A percentile compares a stretch with the other conserved stretches of the same genome.
These are phyloP conservation scores for Enhydra lutris DNA, from an alignment of 2,113 vertebrate genomes.

Conservation along the genomic window DNA sequence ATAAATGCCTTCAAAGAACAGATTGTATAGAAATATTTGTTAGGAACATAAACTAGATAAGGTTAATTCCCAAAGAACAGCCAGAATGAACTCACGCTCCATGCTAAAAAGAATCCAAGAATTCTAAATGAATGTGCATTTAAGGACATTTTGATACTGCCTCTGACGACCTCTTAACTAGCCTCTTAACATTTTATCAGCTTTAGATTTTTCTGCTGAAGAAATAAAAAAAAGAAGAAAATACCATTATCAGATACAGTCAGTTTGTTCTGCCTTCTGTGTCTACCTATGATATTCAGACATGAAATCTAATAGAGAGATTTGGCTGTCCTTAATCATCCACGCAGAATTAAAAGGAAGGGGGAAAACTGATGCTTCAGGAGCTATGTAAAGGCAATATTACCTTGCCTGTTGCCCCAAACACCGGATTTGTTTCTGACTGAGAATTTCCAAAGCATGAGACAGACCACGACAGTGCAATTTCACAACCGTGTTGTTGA, in stretches of 20 bases:
- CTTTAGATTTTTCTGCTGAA: conserved; percentile 31
- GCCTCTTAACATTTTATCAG: conserved; percentile 6
- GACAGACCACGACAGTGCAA: neutral
- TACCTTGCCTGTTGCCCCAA: neutral
- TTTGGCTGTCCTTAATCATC: neutral
- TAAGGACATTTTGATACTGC: neutral
- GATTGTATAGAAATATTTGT: conserved; percentile 18
- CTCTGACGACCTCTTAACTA: neutral
- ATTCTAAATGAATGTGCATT: neutral
- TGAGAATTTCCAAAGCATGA: conserved; percentile 38
- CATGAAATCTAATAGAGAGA: neutral
- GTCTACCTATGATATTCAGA: neutral
- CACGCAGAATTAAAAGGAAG: neutral
- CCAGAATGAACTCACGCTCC: neutral
- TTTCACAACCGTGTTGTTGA: neutral
- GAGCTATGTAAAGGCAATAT: neutral
- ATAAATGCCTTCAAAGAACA: conserved; percentile 12
- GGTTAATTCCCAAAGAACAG: neutral
- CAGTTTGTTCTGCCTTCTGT: neutral
- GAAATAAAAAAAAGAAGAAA: conserved; percentile 25
- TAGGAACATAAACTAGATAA: neutral
- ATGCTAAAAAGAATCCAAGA: neutral
- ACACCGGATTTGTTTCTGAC: neutral
- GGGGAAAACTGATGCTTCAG: neutral
- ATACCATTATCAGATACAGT: neutral